Conservation (phyloP, 2,888 invertebrate genomes). For the Hypercompe scribonia region DNA sequence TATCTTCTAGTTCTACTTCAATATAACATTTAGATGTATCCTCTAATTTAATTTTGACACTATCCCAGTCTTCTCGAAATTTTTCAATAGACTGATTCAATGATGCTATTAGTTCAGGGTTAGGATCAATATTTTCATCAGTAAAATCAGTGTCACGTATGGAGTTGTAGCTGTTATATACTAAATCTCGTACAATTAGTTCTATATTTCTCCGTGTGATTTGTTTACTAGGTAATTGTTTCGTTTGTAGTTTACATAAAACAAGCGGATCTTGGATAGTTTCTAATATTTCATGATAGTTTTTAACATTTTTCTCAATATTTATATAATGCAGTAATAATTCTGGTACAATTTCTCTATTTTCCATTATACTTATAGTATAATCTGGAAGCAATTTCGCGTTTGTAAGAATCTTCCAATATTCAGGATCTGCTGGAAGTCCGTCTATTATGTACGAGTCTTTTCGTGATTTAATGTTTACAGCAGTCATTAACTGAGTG, state of each 20-base stretch:
- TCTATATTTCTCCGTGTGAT: conserved; percentile 47
- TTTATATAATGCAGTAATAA: conserved; percentile 69
- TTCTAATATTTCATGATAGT: conserved; percentile 63
- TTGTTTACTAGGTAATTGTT: conserved; percentile 37
- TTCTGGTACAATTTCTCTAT: conserved; percentile 73
- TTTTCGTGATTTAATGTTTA: conserved; percentile 68
- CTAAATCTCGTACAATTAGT: conserved; percentile 58
- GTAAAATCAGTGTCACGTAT: background rate
- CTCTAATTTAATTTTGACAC: conserved; percentile 76
- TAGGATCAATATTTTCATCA: conserved; percentile 41
- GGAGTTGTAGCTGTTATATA: conserved; percentile 48
- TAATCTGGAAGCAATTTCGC: conserved; percentile 84
- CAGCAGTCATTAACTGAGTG: conserved; percentile 63
- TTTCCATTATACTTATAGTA: conserved; percentile 84
- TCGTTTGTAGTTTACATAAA: conserved; percentile 60
- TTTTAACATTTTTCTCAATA: conserved; percentile 64
- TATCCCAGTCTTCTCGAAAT: conserved; percentile 74
- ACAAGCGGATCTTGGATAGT: conserved; percentile 70
- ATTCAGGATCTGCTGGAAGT: conserved; percentile 81
- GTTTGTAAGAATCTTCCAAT: conserved; percentile 78
- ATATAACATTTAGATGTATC: conserved; percentile 71
- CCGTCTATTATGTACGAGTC: conserved; percentile 81
- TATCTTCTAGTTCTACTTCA: conserved; percentile 80
- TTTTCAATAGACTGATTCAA: conserved; percentile 69
- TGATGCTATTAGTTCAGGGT: conserved; percentile 49